phyloP scores from a whole-genome alignment of 2,888 invertebrate species.

The Nymphalis urticae region DNA sequence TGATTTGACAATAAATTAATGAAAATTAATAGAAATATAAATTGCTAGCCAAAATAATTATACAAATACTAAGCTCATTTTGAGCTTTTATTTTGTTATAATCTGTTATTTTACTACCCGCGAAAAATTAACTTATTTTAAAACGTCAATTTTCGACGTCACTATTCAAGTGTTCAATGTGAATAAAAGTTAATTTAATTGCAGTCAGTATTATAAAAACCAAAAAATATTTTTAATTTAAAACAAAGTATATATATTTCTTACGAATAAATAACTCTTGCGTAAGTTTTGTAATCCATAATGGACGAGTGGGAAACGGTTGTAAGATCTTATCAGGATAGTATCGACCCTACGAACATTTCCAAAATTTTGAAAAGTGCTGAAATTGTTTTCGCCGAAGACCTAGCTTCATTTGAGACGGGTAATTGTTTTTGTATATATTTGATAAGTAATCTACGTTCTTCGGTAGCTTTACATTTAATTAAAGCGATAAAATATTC shows the following conservation, averaged over 20 bases:
- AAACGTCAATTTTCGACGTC: background rate
- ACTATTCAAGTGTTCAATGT: background rate
- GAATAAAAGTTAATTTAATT: background rate
- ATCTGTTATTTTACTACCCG: background rate
- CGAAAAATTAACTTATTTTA: background rate
- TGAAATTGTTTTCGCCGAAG: conserved; percentile 47
- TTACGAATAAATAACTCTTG: background rate
- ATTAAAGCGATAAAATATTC: too few relatives aligned
- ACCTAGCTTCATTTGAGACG: conserved; percentile 59
- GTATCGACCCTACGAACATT: conserved; percentile 44
- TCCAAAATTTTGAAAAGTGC: conserved; percentile 50
- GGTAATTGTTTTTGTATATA: conserved; percentile 43
- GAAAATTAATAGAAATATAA: too few relatives aligned
- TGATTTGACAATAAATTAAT: too few relatives aligned
- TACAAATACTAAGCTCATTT: too few relatives aligned
- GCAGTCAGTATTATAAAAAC: background rate
- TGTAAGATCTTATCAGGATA: conserved; percentile 40
- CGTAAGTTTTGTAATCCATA: background rate
- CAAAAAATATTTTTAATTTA: too few relatives aligned
- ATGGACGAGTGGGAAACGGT: conserved; percentile 52
- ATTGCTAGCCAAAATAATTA: too few relatives aligned
- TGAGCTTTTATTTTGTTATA: too few relatives aligned
- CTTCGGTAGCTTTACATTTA: background rate
- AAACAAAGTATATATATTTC: too few relatives aligned
- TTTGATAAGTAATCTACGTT: background rate